These are phyloP conservation scores for Chiloscyllium punctatum DNA, from an alignment of 2,797 vertebrate species.

Conservation along the genomic window DNA sequence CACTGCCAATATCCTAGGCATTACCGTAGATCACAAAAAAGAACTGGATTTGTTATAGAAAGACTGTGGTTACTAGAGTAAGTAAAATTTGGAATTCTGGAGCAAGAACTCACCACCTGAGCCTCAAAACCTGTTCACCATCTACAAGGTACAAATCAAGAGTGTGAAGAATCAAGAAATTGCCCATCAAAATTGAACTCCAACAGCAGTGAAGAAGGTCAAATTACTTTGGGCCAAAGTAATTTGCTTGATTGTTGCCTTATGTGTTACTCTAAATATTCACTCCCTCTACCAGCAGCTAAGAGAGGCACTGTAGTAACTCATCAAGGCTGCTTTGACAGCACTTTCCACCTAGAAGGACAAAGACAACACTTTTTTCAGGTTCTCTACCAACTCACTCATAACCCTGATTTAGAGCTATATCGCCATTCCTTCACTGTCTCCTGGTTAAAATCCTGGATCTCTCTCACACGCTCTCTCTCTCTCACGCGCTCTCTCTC, in stretches of 20 bases:
- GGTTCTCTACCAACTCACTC: not conserved
- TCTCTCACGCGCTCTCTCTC: no score
- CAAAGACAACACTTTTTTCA: not conserved
- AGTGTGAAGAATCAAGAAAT: not conserved
- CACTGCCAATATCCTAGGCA: not conserved
- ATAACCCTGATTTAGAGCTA: not conserved
- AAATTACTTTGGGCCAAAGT: not conserved
- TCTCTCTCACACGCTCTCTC: no score
- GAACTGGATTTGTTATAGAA: not conserved
- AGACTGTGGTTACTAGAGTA: not conserved
- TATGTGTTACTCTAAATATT: not conserved
- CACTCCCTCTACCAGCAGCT: not conserved
- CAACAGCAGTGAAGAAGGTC: not conserved
- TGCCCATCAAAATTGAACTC: not conserved
- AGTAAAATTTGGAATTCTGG: not conserved
- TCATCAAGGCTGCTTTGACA: not conserved
- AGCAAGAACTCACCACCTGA: no score
- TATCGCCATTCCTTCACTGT: not conserved
- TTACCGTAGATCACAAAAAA: no score
- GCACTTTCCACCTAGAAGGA: not conserved
- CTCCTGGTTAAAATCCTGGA: no score
- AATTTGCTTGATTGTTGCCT: no score
- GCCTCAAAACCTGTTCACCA: not conserved
- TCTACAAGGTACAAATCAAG: not conserved
- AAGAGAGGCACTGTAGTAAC: not conserved